Evolutionary conservation across 2,888 invertebrate genomes (phyloP).

Genomic region (Meganola albula): DNA sequence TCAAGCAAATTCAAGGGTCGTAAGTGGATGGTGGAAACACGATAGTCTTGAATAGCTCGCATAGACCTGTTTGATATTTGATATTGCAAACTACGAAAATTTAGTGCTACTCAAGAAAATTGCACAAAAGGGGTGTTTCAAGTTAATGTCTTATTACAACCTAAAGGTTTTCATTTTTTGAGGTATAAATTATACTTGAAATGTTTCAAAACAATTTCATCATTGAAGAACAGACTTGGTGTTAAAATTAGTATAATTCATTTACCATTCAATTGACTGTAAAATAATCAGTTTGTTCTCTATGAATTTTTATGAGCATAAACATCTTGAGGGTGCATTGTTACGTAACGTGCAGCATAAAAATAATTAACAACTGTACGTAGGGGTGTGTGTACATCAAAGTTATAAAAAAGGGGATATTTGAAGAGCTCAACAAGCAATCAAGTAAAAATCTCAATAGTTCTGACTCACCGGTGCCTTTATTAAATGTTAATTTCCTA

Average conservation of each 20-base stretch:
- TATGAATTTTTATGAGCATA: conserved; percentile 68
- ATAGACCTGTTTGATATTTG: conserved; percentile 49
- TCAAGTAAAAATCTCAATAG: conserved; percentile 77
- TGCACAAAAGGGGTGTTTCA: no score
- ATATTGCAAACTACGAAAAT: conserved; percentile 38
- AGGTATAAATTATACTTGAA: no score
- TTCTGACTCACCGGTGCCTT: conserved; percentile 70
- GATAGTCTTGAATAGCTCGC: conserved; percentile 57
- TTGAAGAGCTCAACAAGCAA: conserved; percentile 75
- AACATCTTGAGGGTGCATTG: conserved; percentile 58
- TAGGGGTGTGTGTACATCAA: conserved; percentile 64
- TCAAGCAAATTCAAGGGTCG: conserved; percentile 54
- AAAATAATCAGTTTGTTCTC: conserved; percentile 48
- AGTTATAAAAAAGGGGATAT: conserved; percentile 70
- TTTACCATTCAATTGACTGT: conserved; percentile 7
- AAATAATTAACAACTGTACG: conserved; percentile 69
- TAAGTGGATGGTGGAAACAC: conserved; percentile 54
- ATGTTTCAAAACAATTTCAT: no score
- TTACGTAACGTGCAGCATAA: conserved; percentile 65
- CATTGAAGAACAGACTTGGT: no score
- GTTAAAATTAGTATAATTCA: no score
- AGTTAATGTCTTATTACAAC: no score
- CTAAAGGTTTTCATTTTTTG: no score
- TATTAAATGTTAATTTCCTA: conserved; percentile 75
- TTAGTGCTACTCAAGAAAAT: no score